phyloP scores from a whole-genome alignment of 1,140 invertebrate species.

The Phymorhynchus buccinoides region DNA sequence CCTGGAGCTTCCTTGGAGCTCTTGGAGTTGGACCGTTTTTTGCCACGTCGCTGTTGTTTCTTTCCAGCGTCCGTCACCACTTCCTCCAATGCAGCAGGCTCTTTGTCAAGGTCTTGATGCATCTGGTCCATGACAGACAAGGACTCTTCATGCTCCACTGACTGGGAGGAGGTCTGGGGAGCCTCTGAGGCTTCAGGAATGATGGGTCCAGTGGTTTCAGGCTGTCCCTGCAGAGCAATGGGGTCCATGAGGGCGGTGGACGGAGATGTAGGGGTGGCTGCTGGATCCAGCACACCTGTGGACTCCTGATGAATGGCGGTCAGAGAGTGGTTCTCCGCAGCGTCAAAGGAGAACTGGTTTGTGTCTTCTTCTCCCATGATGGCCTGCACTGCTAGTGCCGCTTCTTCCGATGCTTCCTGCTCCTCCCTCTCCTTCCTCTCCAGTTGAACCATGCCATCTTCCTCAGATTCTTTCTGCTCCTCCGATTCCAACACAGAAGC shows the following conservation, averaged over 20 bases:
- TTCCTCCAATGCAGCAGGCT: constrained; percentile 18
- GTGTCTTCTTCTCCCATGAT: constrained; percentile 40
- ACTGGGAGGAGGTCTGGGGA: constrained; percentile 20
- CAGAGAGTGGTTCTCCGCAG: neutral
- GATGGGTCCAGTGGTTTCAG: constrained; percentile 15
- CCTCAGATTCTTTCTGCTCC: neutral
- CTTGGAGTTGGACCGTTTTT: constrained; percentile 21
- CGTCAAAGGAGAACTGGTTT: constrained; percentile 28
- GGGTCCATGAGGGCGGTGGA: constrained; percentile 26
- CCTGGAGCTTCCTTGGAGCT: constrained; percentile 11
- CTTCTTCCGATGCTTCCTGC: constrained; percentile 56
- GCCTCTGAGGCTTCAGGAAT: constrained; percentile 36
- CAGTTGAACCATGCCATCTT: neutral
- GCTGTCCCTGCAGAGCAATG: constrained; percentile 26
- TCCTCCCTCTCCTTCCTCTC: constrained; percentile 40
- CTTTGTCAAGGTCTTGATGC: neutral
- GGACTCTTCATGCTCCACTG: constrained; percentile 30
- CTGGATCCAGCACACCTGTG: constrained; percentile 12
- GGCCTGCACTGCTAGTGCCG: constrained; percentile 53
- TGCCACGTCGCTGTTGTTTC: constrained; percentile 23
- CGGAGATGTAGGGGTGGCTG: constrained; percentile 26
- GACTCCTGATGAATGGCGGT: constrained; percentile 13
- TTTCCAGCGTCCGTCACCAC: constrained; percentile 22
- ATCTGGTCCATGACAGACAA: constrained; percentile 25
- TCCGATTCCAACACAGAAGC: neutral